These are phyloP conservation scores for Epinephelus awoara DNA, from an alignment of 2,797 vertebrate species.

Conservation along the genomic window DNA sequence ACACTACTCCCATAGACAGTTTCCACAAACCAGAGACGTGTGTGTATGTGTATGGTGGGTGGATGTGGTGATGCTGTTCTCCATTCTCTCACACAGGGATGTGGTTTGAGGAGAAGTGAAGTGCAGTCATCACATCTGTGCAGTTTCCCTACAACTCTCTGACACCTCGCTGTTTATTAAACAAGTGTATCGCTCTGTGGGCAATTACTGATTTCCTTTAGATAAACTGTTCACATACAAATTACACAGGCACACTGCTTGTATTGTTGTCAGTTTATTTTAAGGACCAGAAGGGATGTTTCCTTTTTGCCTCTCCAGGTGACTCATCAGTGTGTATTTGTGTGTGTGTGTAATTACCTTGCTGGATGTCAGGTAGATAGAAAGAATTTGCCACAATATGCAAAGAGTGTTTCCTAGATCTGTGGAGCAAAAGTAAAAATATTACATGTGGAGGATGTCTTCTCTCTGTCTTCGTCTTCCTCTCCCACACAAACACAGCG, in stretches of 20 bases:
- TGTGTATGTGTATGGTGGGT: slow-evolving; percentile 46
- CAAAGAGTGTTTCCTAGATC: not conserved
- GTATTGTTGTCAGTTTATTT: not conserved
- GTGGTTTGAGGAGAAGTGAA: slow-evolving; percentile 45
- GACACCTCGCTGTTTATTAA: slow-evolving; percentile 42
- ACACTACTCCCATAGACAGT: slow-evolving; percentile 65
- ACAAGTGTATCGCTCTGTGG: slow-evolving; percentile 20
- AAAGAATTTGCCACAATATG: not conserved
- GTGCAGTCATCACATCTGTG: slow-evolving; percentile 19
- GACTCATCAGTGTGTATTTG: slow-evolving; percentile 9
- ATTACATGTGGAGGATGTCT: slow-evolving; percentile 17
- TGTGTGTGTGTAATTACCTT: not conserved
- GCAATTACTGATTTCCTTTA: slow-evolving; percentile 35
- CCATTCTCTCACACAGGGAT: slow-evolving; percentile 46
- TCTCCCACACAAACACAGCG: slow-evolving; percentile 25
- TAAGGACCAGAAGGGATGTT: not conserved
- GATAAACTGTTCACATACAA: slow-evolving; percentile 13
- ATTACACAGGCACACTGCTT: slow-evolving; percentile 10
- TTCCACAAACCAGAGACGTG: slow-evolving; percentile 46
- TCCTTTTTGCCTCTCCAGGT: slow-evolving; percentile 11
- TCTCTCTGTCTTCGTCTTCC: slow-evolving; percentile 8
- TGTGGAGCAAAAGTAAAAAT: slow-evolving; percentile 20
- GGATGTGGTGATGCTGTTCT: slow-evolving; percentile 47
- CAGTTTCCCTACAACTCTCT: slow-evolving; percentile 16
- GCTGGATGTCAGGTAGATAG: not conserved